Percentiles rank a stretch among this genome's conserved stretches.
Conservation (phyloP, 2,113 vertebrate genomes). For the Agapornis roseicollis region DNA sequence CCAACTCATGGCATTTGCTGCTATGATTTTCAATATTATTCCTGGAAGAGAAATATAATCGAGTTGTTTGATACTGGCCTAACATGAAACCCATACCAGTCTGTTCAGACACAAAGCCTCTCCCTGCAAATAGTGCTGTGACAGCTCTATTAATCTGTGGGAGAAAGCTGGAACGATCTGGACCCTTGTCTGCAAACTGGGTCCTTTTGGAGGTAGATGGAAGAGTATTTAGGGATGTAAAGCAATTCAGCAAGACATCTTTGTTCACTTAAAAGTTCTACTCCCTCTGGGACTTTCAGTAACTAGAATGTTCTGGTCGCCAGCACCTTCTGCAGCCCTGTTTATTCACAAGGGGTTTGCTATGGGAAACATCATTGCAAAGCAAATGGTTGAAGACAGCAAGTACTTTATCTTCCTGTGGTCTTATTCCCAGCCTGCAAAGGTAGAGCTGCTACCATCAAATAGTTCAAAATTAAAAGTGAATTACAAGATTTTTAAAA, state of each 20-base stretch:
- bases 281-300: background rate
- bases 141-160: background rate
- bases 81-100: rapidly evolving
- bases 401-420: background rate
- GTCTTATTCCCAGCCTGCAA: background rate
- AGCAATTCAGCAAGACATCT: background rate
- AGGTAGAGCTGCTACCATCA: background rate
- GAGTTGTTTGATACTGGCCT: background rate
- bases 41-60: background rate
- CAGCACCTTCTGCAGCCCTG: background rate
- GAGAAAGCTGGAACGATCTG: background rate
- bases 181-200: background rate
- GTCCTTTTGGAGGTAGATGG: background rate
- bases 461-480: background rate
- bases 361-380: background rate
- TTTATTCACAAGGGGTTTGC: background rate
- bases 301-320: background rate
- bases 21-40: background rate
- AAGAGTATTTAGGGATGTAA: background rate
- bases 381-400: background rate
- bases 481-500: background rate
- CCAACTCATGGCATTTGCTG: background rate
- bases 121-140: background rate
- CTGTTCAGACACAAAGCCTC: background rate
- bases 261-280: background rate